Conservation (phyloP, 2,113 vertebrate species). For the Geococcyx californianus region DNA sequence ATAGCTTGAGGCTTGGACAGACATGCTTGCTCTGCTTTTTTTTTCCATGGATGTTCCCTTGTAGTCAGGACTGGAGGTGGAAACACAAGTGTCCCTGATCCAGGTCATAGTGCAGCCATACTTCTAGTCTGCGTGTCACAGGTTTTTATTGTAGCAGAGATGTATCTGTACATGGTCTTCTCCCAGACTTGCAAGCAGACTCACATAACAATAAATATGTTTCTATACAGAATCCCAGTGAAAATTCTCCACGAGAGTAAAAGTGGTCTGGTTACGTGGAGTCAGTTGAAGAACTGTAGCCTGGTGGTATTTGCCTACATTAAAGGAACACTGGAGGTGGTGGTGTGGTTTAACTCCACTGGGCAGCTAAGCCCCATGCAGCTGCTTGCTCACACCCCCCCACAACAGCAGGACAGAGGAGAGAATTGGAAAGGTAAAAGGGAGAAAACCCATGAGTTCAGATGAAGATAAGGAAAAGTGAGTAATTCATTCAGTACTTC, state of each 20-base stretch:
- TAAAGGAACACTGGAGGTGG: not conserved
- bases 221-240: not conserved
- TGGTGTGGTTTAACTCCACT: not conserved
- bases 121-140: too few relatives aligned
- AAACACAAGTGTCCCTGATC: not conserved
- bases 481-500: not conserved
- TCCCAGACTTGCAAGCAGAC: too few relatives aligned
- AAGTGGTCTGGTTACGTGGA: accelerated
- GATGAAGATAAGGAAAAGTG: not conserved
- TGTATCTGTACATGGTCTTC: not conserved
- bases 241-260: not conserved
- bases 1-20: not conserved
- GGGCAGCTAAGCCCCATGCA: accelerated
- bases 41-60: not conserved
- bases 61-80: not conserved
- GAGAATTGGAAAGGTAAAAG: not conserved
- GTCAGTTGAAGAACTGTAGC: not conserved
- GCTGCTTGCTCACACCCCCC: accelerated
- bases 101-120: accelerated
- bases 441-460: not conserved
- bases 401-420: accelerated
- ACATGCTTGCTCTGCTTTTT: not conserved
- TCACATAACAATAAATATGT: not conserved
- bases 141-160: not conserved
- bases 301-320: not conserved